Conservation (phyloP, 2,113 vertebrate species). For the pig (Sus scrofa) region DNA sequence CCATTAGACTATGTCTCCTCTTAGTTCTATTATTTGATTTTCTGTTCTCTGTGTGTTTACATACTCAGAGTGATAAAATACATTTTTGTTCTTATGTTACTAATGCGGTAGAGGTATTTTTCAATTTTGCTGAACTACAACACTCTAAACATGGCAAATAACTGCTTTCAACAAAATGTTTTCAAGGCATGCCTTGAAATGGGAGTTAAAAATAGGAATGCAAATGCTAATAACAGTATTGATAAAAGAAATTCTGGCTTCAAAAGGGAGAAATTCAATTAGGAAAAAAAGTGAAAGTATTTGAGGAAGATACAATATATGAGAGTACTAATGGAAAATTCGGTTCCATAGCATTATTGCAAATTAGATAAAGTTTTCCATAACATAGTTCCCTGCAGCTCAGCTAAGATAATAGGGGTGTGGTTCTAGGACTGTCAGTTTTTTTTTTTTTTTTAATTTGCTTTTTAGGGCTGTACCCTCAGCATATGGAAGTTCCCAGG, state of each 20-base stretch:
- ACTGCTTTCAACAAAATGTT: conserved; percentile 80
- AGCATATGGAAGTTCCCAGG: too few species aligned
- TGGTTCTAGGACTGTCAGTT: neutral
- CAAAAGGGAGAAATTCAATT: conserved; percentile 78
- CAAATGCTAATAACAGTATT: conserved; percentile 79
- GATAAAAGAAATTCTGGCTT: conserved; percentile 79
- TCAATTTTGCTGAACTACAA: conserved; percentile 73
- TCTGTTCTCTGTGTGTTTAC: conserved; percentile 70
- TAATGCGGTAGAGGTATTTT: conserved; percentile 76
- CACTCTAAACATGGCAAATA: conserved; percentile 76
- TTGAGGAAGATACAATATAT: conserved; percentile 57
- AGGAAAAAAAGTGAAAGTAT: conserved; percentile 64
- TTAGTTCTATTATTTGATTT: conserved; percentile 78
- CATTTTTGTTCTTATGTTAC: conserved; percentile 78
- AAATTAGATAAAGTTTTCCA: conserved; percentile 29
- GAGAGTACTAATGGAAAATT: conserved; percentile 65
- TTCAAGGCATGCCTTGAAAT: conserved; percentile 77
- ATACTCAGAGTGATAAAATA: conserved; percentile 79
- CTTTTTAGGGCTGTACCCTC: too few species aligned
- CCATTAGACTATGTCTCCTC: conserved; percentile 69
- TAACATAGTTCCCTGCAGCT: neutral
- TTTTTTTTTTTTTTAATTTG: too few species aligned
- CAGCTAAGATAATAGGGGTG: neutral
- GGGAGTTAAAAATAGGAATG: conserved; percentile 80
- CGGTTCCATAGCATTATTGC: conserved; percentile 1